Evolutionary conservation across 2,888 invertebrate species (phyloP), one percentile per base, ranked within the genome.

Genomic region (Galeopsomyia nigrocyanea): DNA sequence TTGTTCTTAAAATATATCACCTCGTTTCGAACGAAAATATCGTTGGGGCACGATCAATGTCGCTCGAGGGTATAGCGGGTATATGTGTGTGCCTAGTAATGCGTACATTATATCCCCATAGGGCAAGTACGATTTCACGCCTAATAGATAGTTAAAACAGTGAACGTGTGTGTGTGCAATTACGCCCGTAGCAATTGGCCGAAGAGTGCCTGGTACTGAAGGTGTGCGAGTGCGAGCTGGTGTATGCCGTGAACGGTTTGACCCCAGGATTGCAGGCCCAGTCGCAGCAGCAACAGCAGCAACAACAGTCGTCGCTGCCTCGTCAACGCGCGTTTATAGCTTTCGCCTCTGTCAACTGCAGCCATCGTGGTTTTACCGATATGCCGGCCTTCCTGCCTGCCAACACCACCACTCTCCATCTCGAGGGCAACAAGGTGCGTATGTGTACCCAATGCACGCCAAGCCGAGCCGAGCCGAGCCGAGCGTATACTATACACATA

Each of bases 331-430:
- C 82, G 71, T 83, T 91, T 61, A 88, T 90, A 76, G 92, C 93
- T 0, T 88, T 93, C 71, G 91, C 91, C 64, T 90, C 91, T 2
- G 92, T 92, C 49, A 90, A 93, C 84, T 94, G 94, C 81, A 89
- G 91, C 14, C 79, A 87, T 55, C 87, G 88, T 64, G 88, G 87
- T 49, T 84, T 94, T 57, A 87, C 84, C 0, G 86, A 88, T 56
- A 89, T 93, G 68, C 94, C 94, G 0, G 78, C 84, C 14, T 87
- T 87, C 5, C 84, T 94, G 22, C 94, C 94, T 0, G 88, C 89
- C 0, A 90, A 90, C 79, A 91, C 93, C 10, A 92, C 91, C 21
- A 91, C 91, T 0, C 87, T 94, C 3, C 88, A 89, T 55, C 87
- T 93, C 6, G 89, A 90, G 80, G 89, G 90, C 77, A 94, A 94